Evolutionary conservation across 2,797 vertebrate species (phyloP).

Genomic region (Atherinosoma microstoma): DNA sequence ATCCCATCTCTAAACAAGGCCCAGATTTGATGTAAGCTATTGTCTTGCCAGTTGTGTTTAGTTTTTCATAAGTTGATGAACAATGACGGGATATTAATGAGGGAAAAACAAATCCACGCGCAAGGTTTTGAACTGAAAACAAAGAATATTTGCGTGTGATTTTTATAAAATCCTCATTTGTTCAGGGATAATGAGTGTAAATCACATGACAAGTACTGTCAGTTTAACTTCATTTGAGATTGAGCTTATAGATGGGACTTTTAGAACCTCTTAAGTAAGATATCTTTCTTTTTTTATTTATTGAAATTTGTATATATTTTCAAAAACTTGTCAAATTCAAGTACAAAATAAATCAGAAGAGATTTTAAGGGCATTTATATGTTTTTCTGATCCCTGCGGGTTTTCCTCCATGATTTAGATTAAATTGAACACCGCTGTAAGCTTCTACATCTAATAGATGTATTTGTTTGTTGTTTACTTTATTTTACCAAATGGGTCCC

Average conservation of each 20-base stretch:
- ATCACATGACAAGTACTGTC: neutral
- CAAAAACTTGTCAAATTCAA: neutral
- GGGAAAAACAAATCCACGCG: neutral
- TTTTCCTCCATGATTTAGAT: neutral
- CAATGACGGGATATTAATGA: neutral
- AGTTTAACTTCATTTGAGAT: neutral
- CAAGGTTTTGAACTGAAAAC: neutral
- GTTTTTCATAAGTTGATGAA: neutral
- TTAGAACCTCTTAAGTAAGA: neutral
- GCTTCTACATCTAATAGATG: neutral
- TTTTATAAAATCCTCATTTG: neutral
- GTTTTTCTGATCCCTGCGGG: neutral
- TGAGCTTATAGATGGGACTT: neutral
- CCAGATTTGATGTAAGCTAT: too few relatives aligned
- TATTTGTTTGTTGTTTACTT: slow-evolving; percentile 25
- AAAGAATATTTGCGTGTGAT: neutral
- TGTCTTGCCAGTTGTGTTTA: neutral
- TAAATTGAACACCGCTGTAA: neutral
- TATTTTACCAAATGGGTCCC: slow-evolving; percentile 37
- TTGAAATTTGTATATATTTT: neutral
- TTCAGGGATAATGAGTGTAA: neutral
- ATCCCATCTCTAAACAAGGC: too few relatives aligned
- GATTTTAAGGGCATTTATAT: neutral
- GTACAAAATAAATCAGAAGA: neutral
- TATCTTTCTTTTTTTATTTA: neutral